Conservation (phyloP, 2,797 vertebrate genomes). For the Sebastes flavidus region DNA sequence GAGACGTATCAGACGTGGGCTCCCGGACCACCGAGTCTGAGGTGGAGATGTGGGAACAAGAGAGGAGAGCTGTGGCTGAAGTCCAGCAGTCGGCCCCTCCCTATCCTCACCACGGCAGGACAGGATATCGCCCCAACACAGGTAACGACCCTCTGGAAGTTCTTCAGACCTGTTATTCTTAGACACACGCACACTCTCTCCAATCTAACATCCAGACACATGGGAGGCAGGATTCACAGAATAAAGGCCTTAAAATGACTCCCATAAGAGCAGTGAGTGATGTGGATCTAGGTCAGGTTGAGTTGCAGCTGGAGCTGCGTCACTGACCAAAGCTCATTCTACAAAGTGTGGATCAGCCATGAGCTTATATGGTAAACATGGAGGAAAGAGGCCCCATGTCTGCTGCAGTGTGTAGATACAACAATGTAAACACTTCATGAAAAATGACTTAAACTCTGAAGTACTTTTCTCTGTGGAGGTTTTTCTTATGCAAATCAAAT, state of each 20-base stretch:
- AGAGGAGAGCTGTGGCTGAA: conserved; percentile 82
- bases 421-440: not conserved
- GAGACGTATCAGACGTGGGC: conserved; percentile 93
- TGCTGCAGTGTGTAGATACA: conserved; percentile 2
- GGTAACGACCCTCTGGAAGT: conserved; percentile 71
- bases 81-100: conserved; percentile 79
- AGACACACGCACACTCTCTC: conserved; percentile 2
- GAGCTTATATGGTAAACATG: not conserved
- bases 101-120: conserved; percentile 80
- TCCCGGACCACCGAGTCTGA: conserved; percentile 96
- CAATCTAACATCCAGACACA: conserved; percentile 10
- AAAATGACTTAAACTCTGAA: not conserved
- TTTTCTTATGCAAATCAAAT: not conserved
- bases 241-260: conserved; percentile 26
- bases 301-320: conserved; percentile 16
- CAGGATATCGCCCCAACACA: conserved; percentile 84
- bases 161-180: not conserved
- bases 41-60: conserved; percentile 92
- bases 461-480: not conserved
- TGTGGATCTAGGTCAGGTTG: conserved; percentile 62
- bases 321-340: not conserved
- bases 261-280: conserved; percentile 14
- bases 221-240: conserved; percentile 1
- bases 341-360: not conserved
- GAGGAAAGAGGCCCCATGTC: not conserved